Conservation (phyloP, 1,140 invertebrate genomes). For the Brachionus sp. region DNA sequence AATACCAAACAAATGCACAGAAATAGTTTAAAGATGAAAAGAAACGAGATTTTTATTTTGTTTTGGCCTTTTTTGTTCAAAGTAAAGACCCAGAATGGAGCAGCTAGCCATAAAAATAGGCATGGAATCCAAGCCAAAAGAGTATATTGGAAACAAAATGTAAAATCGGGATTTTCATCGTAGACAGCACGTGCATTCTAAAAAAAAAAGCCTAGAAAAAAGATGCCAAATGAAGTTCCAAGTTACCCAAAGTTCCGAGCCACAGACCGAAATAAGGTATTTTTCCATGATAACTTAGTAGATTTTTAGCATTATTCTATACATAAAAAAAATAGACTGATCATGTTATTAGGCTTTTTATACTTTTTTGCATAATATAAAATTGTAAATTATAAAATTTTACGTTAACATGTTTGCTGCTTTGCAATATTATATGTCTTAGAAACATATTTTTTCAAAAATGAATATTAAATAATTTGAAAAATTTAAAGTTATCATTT, state of each 20-base stretch:
- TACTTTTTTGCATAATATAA: background rate
- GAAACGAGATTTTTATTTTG: conserved; percentile 7
- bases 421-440: background rate
- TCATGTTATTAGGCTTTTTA: background rate
- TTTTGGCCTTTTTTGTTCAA: background rate
- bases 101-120: conserved; percentile 24
- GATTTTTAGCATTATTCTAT: background rate
- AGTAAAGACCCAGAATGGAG: conserved; percentile 32
- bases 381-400: background rate
- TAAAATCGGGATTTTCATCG: conserved; percentile 24
- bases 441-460: too few species aligned
- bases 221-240: background rate
- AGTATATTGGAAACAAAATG: conserved; percentile 43
- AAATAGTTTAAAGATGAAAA: background rate
- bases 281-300: conserved; percentile 8
- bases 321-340: background rate
- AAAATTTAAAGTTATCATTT: too few species aligned
- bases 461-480: too few species aligned
- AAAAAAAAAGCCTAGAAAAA: background rate
- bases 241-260: conserved; percentile 40
- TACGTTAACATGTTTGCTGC: background rate
- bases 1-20: background rate
- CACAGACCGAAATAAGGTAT: background rate
- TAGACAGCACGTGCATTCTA: conserved; percentile 8
- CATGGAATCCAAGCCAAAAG: conserved; percentile 25